Conservation (phyloP, 1,140 invertebrate genomes). For the Pseudomyrmex gracilis region DNA sequence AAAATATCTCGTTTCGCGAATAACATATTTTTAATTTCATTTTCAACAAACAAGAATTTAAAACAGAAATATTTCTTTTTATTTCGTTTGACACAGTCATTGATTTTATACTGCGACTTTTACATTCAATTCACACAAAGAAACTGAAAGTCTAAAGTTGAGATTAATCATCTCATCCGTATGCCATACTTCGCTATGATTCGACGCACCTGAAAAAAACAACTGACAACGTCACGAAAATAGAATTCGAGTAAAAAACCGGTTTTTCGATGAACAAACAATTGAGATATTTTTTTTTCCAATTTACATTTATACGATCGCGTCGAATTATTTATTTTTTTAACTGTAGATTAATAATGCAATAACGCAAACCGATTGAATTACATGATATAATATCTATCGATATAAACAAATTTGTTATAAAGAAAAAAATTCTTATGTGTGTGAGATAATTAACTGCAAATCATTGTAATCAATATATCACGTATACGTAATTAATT, state of each 20-base stretch:
- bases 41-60: no score
- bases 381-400: no score
- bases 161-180: neutral
- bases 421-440: no score
- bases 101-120: no score
- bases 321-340: neutral
- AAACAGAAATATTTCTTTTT: no score
- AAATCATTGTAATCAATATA: neutral
- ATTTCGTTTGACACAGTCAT: no score
- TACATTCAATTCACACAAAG: neutral
- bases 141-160: no score
- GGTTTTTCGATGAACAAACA: constrained; percentile 43
- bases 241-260: constrained; percentile 55
- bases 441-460: no score
- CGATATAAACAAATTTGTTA: no score
- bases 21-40: no score
- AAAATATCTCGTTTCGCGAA: no score
- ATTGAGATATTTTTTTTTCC: constrained; percentile 1
- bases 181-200: neutral
- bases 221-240: constrained; percentile 10
- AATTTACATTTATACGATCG: neutral
- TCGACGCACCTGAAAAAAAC: constrained; percentile 40
- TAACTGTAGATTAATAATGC: neutral
- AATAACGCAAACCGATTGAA: no score
- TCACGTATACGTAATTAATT: neutral